Evolutionary conservation across 2,888 invertebrate species (phyloP).

Genomic region (Geotrupes spiniger): DNA sequence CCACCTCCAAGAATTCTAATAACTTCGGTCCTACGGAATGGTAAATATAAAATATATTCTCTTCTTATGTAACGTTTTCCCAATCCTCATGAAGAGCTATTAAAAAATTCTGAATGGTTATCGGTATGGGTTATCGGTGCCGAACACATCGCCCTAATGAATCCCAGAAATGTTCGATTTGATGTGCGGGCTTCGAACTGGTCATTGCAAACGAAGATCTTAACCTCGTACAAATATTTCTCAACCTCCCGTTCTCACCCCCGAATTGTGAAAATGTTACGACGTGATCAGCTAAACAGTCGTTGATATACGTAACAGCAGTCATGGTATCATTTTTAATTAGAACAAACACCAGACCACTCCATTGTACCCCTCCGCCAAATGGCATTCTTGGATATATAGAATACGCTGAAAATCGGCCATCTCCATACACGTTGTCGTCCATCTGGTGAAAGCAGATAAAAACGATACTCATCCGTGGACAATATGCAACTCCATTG

Average conservation of each 20-base stretch:
- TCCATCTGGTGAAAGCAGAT: conserved; percentile 1
- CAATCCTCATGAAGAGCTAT: conserved; percentile 1
- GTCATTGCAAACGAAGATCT: conserved; percentile 4
- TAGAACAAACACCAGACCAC: conserved; percentile 6
- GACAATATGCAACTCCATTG: background rate
- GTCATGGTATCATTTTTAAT: background rate
- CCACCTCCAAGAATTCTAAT: no score
- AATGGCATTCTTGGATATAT: conserved; percentile 11
- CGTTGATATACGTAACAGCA: conserved; percentile 5
- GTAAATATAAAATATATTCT: no score
- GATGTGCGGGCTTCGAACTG: background rate
- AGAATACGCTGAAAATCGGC: conserved; percentile 5
- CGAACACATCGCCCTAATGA: conserved; percentile 3
- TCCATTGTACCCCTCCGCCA: conserved; percentile 9
- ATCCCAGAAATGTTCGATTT: background rate
- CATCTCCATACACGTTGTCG: conserved; percentile 10
- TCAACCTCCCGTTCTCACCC: conserved; percentile 2
- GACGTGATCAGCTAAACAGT: conserved; percentile 16
- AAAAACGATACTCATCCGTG: no score
- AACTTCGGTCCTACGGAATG: no score
- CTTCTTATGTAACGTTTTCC: conserved; percentile 5
- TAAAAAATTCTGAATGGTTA: conserved; percentile 5
- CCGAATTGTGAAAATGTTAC: conserved; percentile 19
- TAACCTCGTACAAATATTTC: background rate
- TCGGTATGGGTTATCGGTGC: conserved; percentile 1